Base-by-base conservation (phyloP, 1,140 invertebrate genomes). In the Drosophila malerkotliana region DNA sequence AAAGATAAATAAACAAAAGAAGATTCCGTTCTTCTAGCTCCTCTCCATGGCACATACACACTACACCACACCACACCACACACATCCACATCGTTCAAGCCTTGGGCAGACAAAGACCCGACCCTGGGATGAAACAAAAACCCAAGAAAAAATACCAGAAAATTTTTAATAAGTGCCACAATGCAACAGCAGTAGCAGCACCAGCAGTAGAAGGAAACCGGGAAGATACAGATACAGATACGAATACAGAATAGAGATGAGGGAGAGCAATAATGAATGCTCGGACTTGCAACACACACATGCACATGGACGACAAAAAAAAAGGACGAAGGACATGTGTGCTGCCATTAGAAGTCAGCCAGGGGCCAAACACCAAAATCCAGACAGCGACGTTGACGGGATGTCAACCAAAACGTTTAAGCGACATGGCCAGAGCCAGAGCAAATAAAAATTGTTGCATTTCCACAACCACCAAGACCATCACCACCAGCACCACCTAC, bases 1-100 rank as follows among this genome's bases (percentile, higher is more conserved):
- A 90, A 81, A 90, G 85, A 90, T 90, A 87, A 90, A 82, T 85
- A 90, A 90, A 90, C 85, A 90, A 90, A 90, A 79, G 78, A 79
- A 72, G 72, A 73, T 75, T 75, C 74, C 73, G 57, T 45, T 59
- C 21, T 60, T 32, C 39, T 54, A 24, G 34, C 54, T 47, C 34
- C 34, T n/a, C 34, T n/a, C 10, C 10, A 10, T 6, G 5, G 41
- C 14, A 44, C n/a, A 14, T 7, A 28, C 5, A 28, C 26, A 6
- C 0, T 5, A 28, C 26, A 6, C 0, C 26, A 28, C 26, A 28
- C 26, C 26, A 26, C 39, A 44, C n/a, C 14, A 41, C 18, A 44
- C 44, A 32, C 58, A 18, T 10, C n/a, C n/a, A 3, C 32, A 32
- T 10, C 32, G 10, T n/a, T n/a, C 34, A n/a, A 15, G 14, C 41